phyloP scores from a whole-genome alignment of 1,140 invertebrate genomes.

The Streblospio benedicti region DNA sequence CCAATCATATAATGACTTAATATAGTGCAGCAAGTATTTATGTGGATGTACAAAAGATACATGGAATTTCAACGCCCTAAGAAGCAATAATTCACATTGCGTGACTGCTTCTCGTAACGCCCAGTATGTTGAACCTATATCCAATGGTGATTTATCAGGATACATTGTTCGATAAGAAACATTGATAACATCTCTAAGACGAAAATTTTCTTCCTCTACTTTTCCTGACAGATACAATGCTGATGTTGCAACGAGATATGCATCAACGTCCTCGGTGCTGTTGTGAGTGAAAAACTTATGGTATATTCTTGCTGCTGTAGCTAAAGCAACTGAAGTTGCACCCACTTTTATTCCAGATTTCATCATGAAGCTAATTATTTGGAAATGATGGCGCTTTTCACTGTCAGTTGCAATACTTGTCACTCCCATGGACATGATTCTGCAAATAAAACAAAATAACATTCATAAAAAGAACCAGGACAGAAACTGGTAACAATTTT shows the following conservation, averaged over 20 bases:
- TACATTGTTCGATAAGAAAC: constrained; percentile 67
- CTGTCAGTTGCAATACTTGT: too few relatives aligned
- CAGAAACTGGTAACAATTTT: too few relatives aligned
- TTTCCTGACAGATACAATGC: constrained; percentile 81
- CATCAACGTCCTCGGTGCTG: constrained; percentile 68
- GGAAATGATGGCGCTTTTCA: constrained; percentile 49
- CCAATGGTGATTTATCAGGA: constrained; percentile 66
- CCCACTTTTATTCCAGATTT: constrained; percentile 78
- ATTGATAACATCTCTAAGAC: constrained; percentile 83
- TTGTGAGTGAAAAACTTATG: constrained; percentile 79
- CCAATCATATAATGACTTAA: constrained; percentile 79
- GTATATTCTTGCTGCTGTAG: constrained; percentile 74
- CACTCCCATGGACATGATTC: too few relatives aligned
- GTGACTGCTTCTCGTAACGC: constrained; percentile 77
- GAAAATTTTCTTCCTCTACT: constrained; percentile 76
- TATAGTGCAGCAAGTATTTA: constrained; percentile 77
- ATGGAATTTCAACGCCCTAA: constrained; percentile 77
- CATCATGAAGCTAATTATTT: constrained; percentile 71
- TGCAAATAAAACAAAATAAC: too few relatives aligned
- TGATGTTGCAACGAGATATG: constrained; percentile 75
- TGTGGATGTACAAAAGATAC: constrained; percentile 72
- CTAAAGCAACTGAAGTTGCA: constrained; percentile 70
- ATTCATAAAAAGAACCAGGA: too few relatives aligned
- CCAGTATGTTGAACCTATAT: constrained; percentile 84
- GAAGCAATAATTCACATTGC: constrained; percentile 77